These are phyloP conservation scores for Gymnothorax javanicus DNA, from an alignment of 2,797 vertebrate species.

Conservation along the genomic window DNA sequence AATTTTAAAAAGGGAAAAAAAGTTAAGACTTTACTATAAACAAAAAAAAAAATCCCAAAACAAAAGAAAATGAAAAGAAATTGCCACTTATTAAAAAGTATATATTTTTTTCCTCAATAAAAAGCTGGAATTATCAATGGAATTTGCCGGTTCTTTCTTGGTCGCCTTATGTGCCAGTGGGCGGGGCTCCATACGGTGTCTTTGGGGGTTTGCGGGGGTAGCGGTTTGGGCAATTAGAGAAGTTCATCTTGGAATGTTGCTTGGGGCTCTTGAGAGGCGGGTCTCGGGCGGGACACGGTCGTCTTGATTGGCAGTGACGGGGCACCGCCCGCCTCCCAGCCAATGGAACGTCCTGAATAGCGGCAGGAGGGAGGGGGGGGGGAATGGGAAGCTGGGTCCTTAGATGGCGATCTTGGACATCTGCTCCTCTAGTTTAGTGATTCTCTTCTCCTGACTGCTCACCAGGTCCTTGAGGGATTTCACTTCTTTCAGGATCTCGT, in stretches of 20 bases:
- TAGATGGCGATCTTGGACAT: constrained; percentile 88
- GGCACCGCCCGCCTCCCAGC: constrained; percentile 69
- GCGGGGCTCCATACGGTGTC: constrained; percentile 43
- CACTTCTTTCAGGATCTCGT: constrained; percentile 95
- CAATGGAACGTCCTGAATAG: constrained; percentile 73
- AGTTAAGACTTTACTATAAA: constrained; percentile 57
- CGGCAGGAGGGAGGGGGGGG: constrained; percentile 47
- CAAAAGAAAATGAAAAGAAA: constrained; percentile 53
- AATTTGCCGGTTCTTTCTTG: constrained; percentile 57
- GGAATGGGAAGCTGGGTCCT: constrained; percentile 52
- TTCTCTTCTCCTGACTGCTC: constrained; percentile 91
- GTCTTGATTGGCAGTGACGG: constrained; percentile 72
- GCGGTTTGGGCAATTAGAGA: constrained; percentile 39
- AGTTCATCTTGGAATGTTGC: constrained; percentile 83
- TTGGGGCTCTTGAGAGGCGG: constrained; percentile 69
- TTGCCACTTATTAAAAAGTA: constrained; percentile 65
- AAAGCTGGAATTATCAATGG: constrained; percentile 58
- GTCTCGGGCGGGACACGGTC: constrained; percentile 74
- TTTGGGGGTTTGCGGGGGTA: neutral
- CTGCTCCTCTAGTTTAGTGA: constrained; percentile 94
- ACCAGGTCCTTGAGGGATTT: constrained; percentile 93
- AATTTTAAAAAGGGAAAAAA: constrained; percentile 59
- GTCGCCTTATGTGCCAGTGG: constrained; percentile 66
- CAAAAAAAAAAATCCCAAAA: constrained; percentile 44
- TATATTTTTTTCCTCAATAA: constrained; percentile 54